Base-by-base conservation (phyloP, 1,140 invertebrate species). In the Eueides isabella region DNA sequence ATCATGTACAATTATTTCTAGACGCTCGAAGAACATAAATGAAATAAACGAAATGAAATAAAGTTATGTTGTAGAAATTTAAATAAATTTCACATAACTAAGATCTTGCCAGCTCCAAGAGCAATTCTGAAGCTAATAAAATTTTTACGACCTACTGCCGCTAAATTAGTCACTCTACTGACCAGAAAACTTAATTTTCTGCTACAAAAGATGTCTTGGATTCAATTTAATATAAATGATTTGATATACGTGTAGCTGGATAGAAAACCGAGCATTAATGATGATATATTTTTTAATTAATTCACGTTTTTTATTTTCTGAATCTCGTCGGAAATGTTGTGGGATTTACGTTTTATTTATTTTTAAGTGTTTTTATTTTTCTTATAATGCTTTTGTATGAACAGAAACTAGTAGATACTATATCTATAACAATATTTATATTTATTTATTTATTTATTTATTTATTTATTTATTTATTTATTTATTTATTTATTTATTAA, bases 61-160 rank as follows among this genome's bases (percentile, higher is more conserved):
- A 48, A 19, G n/a, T 23, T 19, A 48, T 48, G 2, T 48, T 19
- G 16, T 19, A 19, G 41, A 48, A 48, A 48, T 48, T 48, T 48
- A 48, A 48, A 48, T 48, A 48, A 48, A 48, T 48, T 48, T 48
- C 41, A 48, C 41, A 48, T 48, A 48, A 48, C 41, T 19, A 48
- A n/a, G 41, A 19, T 48, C 41, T 48, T 48, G 41, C 41, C 41
- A 19, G 41, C n/a, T 48, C 41, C 19, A 48, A 48, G 41, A 48
- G 41, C n/a, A 48, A 48, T 48, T 48, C 6, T 48, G 41, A 23
- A 16, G n/a, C 41, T 48, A 48, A 48, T 48, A 48, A 48, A 48
- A 48, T 19, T 48, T 48, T 48, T 48, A 48, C 41, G 41, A 48
- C 41, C 41, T 19, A 48, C 41, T 48, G 41, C 41, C 41, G 41